Evolutionary conservation across 2,113 vertebrate species (phyloP).

Genomic region (Vulpes lagopus): DNA sequence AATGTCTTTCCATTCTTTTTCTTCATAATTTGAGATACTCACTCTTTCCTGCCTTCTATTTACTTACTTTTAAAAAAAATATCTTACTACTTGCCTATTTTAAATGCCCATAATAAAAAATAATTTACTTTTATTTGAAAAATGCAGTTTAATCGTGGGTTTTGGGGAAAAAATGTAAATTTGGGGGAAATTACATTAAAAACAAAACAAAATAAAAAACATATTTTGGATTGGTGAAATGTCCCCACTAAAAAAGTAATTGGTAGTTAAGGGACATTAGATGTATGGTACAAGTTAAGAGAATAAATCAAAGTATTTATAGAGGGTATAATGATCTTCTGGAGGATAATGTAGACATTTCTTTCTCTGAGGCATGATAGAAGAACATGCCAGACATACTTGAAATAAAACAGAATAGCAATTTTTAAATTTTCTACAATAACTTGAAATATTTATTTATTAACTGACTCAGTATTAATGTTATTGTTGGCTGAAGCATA

Average conservation of each 20-base stretch:
- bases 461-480: background rate
- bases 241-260: background rate
- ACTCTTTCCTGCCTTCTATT: background rate
- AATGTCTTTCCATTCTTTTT: background rate
- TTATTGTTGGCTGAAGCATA: background rate
- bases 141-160: background rate
- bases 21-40: background rate
- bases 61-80: background rate
- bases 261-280: background rate
- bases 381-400: background rate
- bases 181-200: background rate
- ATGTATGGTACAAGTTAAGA: background rate
- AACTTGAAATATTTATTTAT: background rate
- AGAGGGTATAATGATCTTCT: background rate
- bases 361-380: background rate
- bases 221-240: background rate
- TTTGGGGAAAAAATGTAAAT: background rate
- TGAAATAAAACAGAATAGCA: background rate
- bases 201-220: background rate
- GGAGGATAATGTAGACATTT: background rate
- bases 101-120: background rate
- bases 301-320: background rate
- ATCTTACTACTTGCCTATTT: background rate
- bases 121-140: background rate
- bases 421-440: background rate